Evolutionary conservation across 2,113 vertebrate genomes (phyloP).

Genomic region (Cynoglossus semilaevis): DNA sequence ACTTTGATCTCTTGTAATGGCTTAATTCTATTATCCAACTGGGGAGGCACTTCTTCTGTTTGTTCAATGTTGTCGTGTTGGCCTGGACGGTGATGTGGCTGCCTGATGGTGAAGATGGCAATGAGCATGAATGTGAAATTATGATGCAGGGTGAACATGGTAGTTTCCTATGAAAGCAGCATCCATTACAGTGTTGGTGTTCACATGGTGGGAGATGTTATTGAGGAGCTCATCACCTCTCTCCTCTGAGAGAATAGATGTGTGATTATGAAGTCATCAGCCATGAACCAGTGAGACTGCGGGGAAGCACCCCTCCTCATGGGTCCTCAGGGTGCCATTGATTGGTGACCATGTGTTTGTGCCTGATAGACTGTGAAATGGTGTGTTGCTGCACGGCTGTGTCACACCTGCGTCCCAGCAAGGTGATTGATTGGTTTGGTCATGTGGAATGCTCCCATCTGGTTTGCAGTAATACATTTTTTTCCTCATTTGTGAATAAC

Average conservation of each 20-base stretch:
- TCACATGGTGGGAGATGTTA: conserved; percentile 88
- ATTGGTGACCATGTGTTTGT: conserved; percentile 99
- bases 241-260: conserved; percentile 95
- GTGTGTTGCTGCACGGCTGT: conserved; percentile 99
- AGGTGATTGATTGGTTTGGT: conserved; percentile 99
- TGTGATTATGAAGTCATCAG: conserved; percentile 99
- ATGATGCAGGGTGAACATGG: conserved; percentile 56
- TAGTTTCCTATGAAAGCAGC: conserved; percentile 46
- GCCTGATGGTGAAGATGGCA: conserved; percentile 31
- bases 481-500: conserved; percentile 77
- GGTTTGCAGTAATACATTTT: conserved; percentile 95
- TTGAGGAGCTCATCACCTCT: conserved; percentile 92
- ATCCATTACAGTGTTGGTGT: conserved; percentile 78
- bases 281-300: conserved; percentile 92
- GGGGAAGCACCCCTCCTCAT: conserved; percentile 81
- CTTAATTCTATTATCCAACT: conserved; percentile 67
- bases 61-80: conserved; percentile 48
- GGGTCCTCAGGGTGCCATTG: conserved; percentile 97
- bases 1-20: conserved; percentile 79
- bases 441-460: conserved; percentile 99
- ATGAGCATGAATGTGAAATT: conserved; percentile 56
- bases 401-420: conserved; percentile 98
- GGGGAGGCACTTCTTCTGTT: conserved; percentile 55
- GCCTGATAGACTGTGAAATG: conserved; percentile 99
- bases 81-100: conserved; percentile 16